These are phyloP conservation scores for Discoglossus pictus DNA, from an alignment of 2,797 vertebrate genomes.

Conservation along the genomic window DNA sequence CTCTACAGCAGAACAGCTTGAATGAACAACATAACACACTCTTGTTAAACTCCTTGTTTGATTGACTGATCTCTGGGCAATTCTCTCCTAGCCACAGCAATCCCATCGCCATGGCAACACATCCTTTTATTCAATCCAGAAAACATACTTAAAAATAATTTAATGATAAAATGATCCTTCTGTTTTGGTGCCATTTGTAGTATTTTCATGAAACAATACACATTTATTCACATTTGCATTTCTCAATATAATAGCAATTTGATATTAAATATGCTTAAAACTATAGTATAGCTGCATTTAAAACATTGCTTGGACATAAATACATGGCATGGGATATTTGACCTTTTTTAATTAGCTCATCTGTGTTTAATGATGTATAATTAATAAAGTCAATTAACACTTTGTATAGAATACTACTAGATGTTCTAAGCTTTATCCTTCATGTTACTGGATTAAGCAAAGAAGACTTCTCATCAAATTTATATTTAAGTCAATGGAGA, in stretches of 20 bases:
- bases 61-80: conserved; percentile 36
- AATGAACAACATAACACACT: conserved; percentile 23
- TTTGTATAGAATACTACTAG: no score
- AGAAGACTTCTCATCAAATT: no score
- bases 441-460: no score
- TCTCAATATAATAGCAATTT: no score
- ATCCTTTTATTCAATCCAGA: conserved; percentile 42
- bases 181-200: background rate
- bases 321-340: background rate
- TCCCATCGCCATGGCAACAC: conserved; percentile 49
- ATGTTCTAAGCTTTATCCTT: no score
- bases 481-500: no score
- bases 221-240: no score
- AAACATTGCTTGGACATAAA: no score
- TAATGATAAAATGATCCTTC: conserved; percentile 35
- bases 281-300: no score
- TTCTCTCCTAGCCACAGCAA: conserved; percentile 29
- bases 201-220: background rate
- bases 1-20: conserved; percentile 16
- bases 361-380: no score
- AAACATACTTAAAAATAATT: conserved; percentile 40
- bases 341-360: background rate
- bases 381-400: no score
- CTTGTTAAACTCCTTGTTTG: conserved; percentile 30
- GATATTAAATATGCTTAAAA: no score